These are phyloP conservation scores for Pica pica DNA, from an alignment of 2,113 vertebrate species.

Conservation along the genomic window DNA sequence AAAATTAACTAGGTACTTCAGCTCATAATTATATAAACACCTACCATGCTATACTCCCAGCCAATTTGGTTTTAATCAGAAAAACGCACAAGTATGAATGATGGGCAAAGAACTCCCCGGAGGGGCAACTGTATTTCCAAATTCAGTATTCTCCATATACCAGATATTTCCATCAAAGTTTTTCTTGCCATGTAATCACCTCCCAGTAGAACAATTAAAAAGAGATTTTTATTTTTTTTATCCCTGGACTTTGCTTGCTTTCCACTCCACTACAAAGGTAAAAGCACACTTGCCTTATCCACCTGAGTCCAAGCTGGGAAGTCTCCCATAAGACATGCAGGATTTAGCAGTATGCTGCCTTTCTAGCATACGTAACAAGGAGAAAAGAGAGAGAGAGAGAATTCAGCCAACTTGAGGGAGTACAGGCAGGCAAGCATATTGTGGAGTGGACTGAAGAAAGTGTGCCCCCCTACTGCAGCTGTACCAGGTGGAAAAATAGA, in stretches of 20 bases:
- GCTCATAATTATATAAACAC: slow-evolving; percentile 58
- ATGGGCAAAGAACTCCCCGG: slow-evolving; percentile 34
- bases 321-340: background rate
- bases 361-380: slow-evolving; percentile 14
- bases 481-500: background rate
- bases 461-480: background rate
- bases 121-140: slow-evolving; percentile 36
- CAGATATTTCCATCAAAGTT: slow-evolving; percentile 51
- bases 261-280: background rate
- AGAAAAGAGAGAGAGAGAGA: background rate
- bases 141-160: slow-evolving; percentile 43
- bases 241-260: slow-evolving; percentile 2
- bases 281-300: background rate
- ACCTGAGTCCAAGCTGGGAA: background rate
- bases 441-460: background rate
- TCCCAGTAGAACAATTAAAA: slow-evolving; percentile 75
- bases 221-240: background rate
- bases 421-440: background rate
- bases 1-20: slow-evolving; percentile 67
- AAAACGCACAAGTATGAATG: slow-evolving; percentile 48
- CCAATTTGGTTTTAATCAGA: slow-evolving; percentile 60
- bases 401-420: background rate
- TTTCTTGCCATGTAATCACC: slow-evolving; percentile 65
- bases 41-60: slow-evolving; percentile 36
- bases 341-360: background rate